phyloP scores from a whole-genome alignment of 2,888 invertebrate genomes.

The Volucella zonaria region DNA sequence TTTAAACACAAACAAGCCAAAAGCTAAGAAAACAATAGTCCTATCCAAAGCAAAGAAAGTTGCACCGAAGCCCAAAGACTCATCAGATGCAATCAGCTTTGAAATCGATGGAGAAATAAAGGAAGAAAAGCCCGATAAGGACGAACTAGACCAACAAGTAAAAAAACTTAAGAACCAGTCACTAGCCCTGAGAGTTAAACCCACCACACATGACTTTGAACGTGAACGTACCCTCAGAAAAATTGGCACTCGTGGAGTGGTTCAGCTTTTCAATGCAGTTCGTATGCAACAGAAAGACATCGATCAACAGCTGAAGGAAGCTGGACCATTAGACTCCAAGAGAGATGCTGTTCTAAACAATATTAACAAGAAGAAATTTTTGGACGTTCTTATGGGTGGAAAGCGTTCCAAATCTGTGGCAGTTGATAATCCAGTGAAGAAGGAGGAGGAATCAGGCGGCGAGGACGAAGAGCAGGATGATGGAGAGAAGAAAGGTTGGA shows the following conservation, averaged over 20 bases:
- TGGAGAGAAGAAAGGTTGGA: constrained; percentile 84
- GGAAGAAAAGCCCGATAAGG: constrained; percentile 81
- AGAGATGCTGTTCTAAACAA: constrained; percentile 90
- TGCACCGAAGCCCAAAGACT: constrained; percentile 83
- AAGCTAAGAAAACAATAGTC: constrained; percentile 89
- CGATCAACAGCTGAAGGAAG: constrained; percentile 87
- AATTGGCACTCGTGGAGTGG: constrained; percentile 95
- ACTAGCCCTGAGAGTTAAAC: constrained; percentile 87
- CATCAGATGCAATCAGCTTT: constrained; percentile 84
- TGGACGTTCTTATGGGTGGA: constrained; percentile 90
- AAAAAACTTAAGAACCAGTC: constrained; percentile 83
- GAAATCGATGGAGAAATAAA: constrained; percentile 86
- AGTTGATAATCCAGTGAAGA: constrained; percentile 83
- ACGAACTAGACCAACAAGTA: constrained; percentile 75
- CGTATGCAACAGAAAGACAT: constrained; percentile 92
- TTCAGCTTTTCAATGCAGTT: constrained; percentile 96
- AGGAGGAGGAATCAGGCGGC: constrained; percentile 83
- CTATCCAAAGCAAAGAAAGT: constrained; percentile 91
- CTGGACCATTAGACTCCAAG: constrained; percentile 89
- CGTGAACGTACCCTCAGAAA: constrained; percentile 90
- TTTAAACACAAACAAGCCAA: constrained; percentile 88
- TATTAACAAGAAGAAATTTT: constrained; percentile 88
- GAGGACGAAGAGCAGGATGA: constrained; percentile 82
- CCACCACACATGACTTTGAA: constrained; percentile 89
- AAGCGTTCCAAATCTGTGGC: constrained; percentile 84